A percentile compares a stretch with the other conserved stretches of the same genome.
phyloP scores from a whole-genome alignment of 1,140 invertebrate genomes.

The Leptonema lineaticorne region DNA sequence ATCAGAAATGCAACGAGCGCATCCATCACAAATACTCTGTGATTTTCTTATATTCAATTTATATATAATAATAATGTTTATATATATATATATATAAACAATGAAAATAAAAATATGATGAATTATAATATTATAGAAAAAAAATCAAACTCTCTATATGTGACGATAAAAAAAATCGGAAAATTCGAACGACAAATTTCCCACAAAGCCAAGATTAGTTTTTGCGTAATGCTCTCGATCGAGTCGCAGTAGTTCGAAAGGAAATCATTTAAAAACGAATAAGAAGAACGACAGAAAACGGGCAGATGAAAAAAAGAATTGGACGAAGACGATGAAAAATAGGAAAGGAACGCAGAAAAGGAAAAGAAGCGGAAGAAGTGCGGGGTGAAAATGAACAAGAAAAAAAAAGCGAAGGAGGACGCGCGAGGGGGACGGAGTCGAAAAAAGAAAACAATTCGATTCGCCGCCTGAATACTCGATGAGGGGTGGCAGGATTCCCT shows the following conservation, averaged over 20 bases:
- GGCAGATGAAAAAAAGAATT: background rate
- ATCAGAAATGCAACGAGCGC: background rate
- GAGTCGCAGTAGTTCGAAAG: too few species aligned
- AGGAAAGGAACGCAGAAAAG: too few species aligned
- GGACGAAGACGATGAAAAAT: too few species aligned
- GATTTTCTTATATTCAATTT: too few species aligned
- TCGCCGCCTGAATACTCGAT: constrained; percentile 21
- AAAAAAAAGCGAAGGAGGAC: background rate
- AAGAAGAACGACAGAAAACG: background rate
- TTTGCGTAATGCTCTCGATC: too few species aligned
- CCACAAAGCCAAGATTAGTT: constrained; percentile 7
- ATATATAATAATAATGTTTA: background rate
- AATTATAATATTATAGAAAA: background rate
- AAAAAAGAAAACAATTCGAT: constrained; percentile 31
- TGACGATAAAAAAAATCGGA: background rate
- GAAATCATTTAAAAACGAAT: constrained; percentile 7
- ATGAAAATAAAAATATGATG: background rate
- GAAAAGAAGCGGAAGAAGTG: background rate
- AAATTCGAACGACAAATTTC: background rate
- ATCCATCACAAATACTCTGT: too few species aligned
- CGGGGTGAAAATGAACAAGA: background rate
- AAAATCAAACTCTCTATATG: background rate
- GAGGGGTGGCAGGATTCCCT: constrained; percentile 11
- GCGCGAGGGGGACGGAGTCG: too few species aligned
- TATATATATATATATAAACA: background rate